Evolutionary conservation across 2,797 vertebrate species (phyloP), one percentile per base, ranked within the genome.

Genomic region (Galaxias olidus): DNA sequence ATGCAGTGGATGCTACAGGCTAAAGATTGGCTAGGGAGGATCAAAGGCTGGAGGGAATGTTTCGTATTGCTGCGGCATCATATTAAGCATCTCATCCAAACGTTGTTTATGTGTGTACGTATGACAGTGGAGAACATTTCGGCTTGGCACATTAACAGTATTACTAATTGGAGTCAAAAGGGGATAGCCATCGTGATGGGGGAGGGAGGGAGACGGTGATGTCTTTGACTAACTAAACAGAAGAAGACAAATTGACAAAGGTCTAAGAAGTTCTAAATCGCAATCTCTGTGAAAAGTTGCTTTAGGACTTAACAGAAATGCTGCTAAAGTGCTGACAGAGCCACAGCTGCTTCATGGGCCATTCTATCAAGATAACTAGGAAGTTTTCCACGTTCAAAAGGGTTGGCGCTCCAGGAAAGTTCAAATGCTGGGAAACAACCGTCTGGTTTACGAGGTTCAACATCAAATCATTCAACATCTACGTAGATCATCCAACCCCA

Each of bases 71-170:
- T 66, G 68, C 49, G 13, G 63, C 58, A 46, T 63, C 50, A 71
- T 69, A 78, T 57, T 69, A 81, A 66, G 64, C 69, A 63, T 59
- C 56, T 65, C 44, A 49, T 74, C 64, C 71, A 64, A 79, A 72
- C 77, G 78, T 75, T 57, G 68, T 72, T 67, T 71, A 75, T 77
- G 72, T 71, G 74, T 80, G 75, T 68, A 42, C 12, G 57, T 46
- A 66, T 61, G 63, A 86, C 77, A 82, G 85, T 88, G 75, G 80
- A 86, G 88, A 91, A 90, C 89, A 88, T 87, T 87, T 90, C 85
- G 89, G 69, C 51, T 67, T 61, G 65, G 76, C 77, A 87, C 79
- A 81, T 86, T 87, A 64, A 63, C 72, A 0, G 62, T 63, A 75
- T 71, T 69, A 88, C 86, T 88, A 85, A 75, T 86, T 82, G 82